Percentiles rank a stretch among this genome's conserved stretches.
Conservation (phyloP, 1,140 invertebrate genomes). For the Megalopta genalis region DNA sequence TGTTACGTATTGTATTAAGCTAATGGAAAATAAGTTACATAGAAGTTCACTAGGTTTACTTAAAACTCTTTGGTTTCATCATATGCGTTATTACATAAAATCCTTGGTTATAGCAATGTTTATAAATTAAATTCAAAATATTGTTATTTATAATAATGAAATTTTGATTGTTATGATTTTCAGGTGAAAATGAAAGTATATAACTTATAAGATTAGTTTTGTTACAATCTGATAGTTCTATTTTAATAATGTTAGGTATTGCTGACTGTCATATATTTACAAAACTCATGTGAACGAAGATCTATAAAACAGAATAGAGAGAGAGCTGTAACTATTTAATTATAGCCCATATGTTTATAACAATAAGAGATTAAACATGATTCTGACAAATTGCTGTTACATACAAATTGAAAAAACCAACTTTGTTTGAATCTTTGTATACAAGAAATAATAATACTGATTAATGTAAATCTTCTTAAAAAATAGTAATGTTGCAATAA, state of each 20-base stretch:
- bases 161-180: slow-evolving; percentile 3
- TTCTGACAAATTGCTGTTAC: slow-evolving; percentile 49
- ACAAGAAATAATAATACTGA: slow-evolving; percentile 64
- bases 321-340: slow-evolving; percentile 12
- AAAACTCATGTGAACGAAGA: slow-evolving; percentile 25
- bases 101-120: slow-evolving; percentile 43
- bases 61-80: slow-evolving; percentile 59
- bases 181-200: not conserved
- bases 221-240: slow-evolving; percentile 17
- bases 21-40: slow-evolving; percentile 46
- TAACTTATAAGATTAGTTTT: slow-evolving; percentile 13
- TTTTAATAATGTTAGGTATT: slow-evolving; percentile 24
- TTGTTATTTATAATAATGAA: slow-evolving; percentile 28
- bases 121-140: slow-evolving; percentile 42
- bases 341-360: slow-evolving; percentile 27
- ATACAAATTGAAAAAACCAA: slow-evolving; percentile 45
- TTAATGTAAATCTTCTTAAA: slow-evolving; percentile 40
- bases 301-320: slow-evolving; percentile 25
- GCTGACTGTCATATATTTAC: slow-evolving; percentile 16
- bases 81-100: slow-evolving; percentile 62
- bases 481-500: slow-evolving; percentile 34
- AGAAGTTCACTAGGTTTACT: slow-evolving; percentile 43
- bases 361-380: slow-evolving; percentile 46
- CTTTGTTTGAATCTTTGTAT: slow-evolving; percentile 38
- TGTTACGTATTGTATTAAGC: slow-evolving; percentile 33